Evolutionary conservation across 2,113 vertebrate genomes (phyloP).

Genomic region (Calcarius ornatus): DNA sequence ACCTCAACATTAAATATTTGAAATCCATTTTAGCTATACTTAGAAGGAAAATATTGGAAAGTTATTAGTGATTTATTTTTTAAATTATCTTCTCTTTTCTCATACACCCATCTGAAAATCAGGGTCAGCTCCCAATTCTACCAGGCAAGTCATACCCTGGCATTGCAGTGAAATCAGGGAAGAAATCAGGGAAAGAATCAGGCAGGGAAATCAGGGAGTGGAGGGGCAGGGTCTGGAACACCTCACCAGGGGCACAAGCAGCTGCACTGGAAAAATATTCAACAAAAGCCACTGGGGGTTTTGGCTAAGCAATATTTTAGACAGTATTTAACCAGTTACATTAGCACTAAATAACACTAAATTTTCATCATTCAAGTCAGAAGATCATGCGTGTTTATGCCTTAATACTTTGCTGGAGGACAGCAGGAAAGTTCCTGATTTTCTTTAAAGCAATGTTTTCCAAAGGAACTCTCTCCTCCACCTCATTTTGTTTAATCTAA

Average conservation of each 20-base stretch:
- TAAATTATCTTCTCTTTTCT: not conserved
- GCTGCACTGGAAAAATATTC: constrained; percentile 1
- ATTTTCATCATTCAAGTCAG: not conserved
- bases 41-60: constrained; percentile 34
- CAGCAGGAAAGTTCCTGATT: not conserved
- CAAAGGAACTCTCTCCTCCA: not conserved
- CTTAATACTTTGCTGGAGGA: not conserved
- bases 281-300: not conserved
- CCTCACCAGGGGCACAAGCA: not conserved
- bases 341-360: not conserved
- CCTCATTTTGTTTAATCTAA: constrained; percentile 26
- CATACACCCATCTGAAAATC: not conserved
- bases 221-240: not conserved
- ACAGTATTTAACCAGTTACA: not conserved
- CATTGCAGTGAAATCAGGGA: not conserved
- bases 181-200: not conserved
- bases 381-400: not conserved
- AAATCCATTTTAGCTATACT: constrained; percentile 33
- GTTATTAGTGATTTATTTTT: not conserved
- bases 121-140: not conserved
- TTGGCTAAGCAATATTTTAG: not conserved
- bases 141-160: fast-evolving
- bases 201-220: not conserved
- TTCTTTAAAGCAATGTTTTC: constrained; percentile 30
- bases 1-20: not conserved